phyloP scores from a whole-genome alignment of 2,113 vertebrate species.

The Pavo muticus region DNA sequence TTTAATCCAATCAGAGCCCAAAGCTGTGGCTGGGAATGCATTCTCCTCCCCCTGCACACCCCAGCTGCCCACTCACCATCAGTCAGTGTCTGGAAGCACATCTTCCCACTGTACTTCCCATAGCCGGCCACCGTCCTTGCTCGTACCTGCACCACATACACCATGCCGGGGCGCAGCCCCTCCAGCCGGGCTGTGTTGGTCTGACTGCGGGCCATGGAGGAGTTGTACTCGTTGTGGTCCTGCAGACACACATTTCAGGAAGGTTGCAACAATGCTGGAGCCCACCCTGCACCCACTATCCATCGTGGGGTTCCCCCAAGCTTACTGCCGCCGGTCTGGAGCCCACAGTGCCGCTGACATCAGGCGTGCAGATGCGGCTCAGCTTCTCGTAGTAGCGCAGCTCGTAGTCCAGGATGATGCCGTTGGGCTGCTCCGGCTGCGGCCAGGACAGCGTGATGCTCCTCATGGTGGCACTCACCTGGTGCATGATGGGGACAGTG shows the following conservation, averaged over 20 bases:
- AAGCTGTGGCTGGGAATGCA: not conserved
- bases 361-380: slow-evolving; percentile 75
- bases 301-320: rapidly evolving
- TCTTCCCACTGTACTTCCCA: slow-evolving; percentile 99
- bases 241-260: slow-evolving; percentile 42
- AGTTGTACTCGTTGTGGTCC: slow-evolving; percentile 96
- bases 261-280: not conserved
- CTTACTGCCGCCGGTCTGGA: slow-evolving; percentile 28
- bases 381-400: slow-evolving; percentile 97
- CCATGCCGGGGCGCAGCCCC: slow-evolving; percentile 89
- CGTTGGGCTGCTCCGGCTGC: slow-evolving; percentile 97
- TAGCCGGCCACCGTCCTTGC: slow-evolving; percentile 96
- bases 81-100: slow-evolving; percentile 99
- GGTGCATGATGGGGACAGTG: slow-evolving; percentile 98
- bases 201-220: slow-evolving; percentile 93
- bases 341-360: slow-evolving; percentile 44
- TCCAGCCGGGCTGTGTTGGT: slow-evolving; percentile 94
- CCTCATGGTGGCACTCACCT: slow-evolving; percentile 98
- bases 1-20: not conserved
- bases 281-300: not conserved
- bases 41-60: not conserved
- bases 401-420: slow-evolving; percentile 98
- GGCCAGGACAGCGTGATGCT: slow-evolving; percentile 99
- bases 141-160: slow-evolving; percentile 97
- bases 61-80: slow-evolving; percentile 84